Evolutionary conservation across 2,888 invertebrate species (phyloP), one percentile per base, ranked within the genome.

Genomic region (Alsophila aescularia): DNA sequence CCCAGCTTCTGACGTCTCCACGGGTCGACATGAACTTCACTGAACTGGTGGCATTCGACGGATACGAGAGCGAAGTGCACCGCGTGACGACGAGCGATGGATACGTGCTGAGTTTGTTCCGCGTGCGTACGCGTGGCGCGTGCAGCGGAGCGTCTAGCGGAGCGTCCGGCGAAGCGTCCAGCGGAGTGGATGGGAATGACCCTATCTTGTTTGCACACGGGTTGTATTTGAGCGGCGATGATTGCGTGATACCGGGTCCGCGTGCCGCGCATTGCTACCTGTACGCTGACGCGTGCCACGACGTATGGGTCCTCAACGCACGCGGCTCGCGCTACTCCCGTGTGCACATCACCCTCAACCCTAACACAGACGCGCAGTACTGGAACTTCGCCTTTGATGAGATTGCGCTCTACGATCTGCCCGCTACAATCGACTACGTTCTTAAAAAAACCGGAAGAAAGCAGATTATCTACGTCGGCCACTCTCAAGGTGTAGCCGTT

Each of bases 301-400:
- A 73, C 16, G 62, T 70, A 0, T 73, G 73, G 73, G 59, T 67
- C 0, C 60, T 57, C 10, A 73, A 70, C 37, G 16, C 43, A 0
- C 54, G 72, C 8, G 73, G 66, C n/a, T 60, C 53, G 35, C 40
- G 54, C n/a, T 63, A 67, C 52, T 58, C 64, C 29, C 53, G 66
- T 15, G 37, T 27, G 0, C 70, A 70, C 24, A 12, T n/a, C 16
- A 37, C 37, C 0, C 37, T 65, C 6, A 34, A 72, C 37, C 64
- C 72, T 2, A 64, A 67, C 34, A 59, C 16, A 8, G 66, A 67
- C 39, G 0, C 60, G 0, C 16, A 52, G 0, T 79, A 62, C 49
- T 79, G 79, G 77, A 37, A 76, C 41, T 79, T 70, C 37, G 49
- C 60, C 7, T 42, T 73, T 3, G 73, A 76, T 2, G 74, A 79